Evolutionary conservation across 2,113 vertebrate species (phyloP), one percentile per base, ranked within the genome.

Genomic region (Hippocampus comes): DNA sequence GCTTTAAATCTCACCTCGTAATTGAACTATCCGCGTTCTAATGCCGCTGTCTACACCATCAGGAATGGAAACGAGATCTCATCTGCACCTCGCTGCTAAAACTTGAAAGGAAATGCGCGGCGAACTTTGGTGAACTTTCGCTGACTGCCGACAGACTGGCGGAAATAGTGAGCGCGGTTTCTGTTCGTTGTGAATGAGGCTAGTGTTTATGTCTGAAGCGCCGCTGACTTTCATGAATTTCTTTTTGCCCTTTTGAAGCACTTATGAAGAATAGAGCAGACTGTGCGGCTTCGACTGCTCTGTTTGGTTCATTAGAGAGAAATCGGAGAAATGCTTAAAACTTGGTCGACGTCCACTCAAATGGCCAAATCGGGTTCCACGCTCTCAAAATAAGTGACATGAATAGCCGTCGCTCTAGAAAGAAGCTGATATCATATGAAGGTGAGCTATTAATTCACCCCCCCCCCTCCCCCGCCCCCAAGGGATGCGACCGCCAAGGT

Each of bases 361-460:
- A 1, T 46, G 43, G 12, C 9, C 43, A 46, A 46, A 46, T 46
- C 5, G 18, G 25, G 59, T 27, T 60, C 11, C 23, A 38, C 34
- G 0, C 34, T 38, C 34, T 38, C 34, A 38, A 38, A 38, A 38
- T 38, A 38, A 38, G 14, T 46, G 43, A 43, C 11, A 12, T 14
- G 18, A 51, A 51, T 51, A 51, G 48, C 18, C 48, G 5, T 17
- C 48, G 6, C 5, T 38, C 5, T 10, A 70, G 64, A 65, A 46
- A 68, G 75, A 68, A 67, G 68, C 15, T 11, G 1, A 73, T 81
- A 27, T 56, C 74, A 80, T 74, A 4, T 78, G 86, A 90, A 89
- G 89, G 89, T 89, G 76, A 86, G 71, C 72, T 87, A 86, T 89
- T 88, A 84, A 89, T 88, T 84, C 78, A 64, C 68, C 73, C 59